phyloP scores from a whole-genome alignment of 2,888 invertebrate genomes.

The Sarcophaga variegata region DNA sequence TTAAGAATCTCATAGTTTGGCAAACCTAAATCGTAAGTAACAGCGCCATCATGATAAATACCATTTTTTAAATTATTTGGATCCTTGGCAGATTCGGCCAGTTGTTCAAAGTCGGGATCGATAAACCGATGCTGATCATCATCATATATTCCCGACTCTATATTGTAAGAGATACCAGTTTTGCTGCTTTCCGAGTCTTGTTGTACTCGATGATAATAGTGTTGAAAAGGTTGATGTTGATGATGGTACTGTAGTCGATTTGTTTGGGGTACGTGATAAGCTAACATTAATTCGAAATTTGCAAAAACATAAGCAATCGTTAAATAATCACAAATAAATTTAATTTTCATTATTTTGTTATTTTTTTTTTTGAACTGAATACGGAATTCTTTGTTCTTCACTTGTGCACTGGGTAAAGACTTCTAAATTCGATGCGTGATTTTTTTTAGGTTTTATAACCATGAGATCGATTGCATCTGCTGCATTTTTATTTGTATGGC shows the following conservation, averaged over 20 bases:
- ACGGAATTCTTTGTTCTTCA: conserved; percentile 46
- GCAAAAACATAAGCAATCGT: neutral
- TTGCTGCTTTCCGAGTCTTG: neutral
- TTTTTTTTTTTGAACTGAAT: conserved; percentile 7
- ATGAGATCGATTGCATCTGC: neutral
- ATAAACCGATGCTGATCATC: conserved; percentile 12
- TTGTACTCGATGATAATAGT: neutral
- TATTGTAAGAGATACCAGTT: neutral
- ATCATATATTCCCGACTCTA: neutral
- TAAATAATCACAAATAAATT: conserved; percentile 21
- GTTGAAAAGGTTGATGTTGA: neutral
- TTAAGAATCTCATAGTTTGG: conserved; percentile 76
- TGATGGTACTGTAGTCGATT: neutral
- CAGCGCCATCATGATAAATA: conserved; percentile 74
- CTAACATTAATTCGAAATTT: neutral
- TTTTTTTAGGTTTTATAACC: conserved; percentile 57
- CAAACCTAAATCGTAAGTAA: conserved; percentile 76
- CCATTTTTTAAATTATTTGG: conserved; percentile 71
- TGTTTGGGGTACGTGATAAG: neutral
- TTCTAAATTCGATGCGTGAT: conserved; percentile 52
- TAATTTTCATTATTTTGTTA: conserved; percentile 27
- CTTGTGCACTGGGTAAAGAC: conserved; percentile 57
- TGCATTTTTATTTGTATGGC: neutral
- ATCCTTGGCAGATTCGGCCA: conserved; percentile 53
- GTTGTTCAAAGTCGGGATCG: conserved; percentile 17